Evolutionary conservation across 1,140 invertebrate species (phyloP), one percentile per base, ranked within the genome.

Genomic region (Pseudomyrmex pallidus): DNA sequence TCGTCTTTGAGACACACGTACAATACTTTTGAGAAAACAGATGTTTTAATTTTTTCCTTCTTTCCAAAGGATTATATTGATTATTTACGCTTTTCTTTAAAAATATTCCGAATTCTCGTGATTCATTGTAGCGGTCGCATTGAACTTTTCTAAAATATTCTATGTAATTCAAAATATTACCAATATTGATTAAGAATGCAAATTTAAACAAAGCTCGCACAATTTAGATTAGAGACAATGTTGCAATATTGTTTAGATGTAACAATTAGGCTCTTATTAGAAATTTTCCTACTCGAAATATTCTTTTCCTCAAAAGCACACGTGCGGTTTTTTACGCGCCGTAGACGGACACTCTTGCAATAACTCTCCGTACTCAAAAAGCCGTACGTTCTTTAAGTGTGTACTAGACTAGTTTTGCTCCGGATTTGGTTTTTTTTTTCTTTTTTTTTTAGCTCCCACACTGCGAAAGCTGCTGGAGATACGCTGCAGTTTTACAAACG

Each of bases 381-480:
- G 87, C 87, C 74, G 59, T 85, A 88, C 76, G 73, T 77, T 84
- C 80, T 82, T 77, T 82, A 85, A 88, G 80, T 82, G 84, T 84
- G 62, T 20, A 56, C 84, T 89, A 89, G 63, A 88, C 84, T 89
- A 89, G 84, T 82, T 82, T 88, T 78, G 73, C 84, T 78, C 84
- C 72, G 82, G 80, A 83, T 89, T 83, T 63, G 64, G 57, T 82
- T 80, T 72, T 62, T 10, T 50, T 82, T 80, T 72, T 62, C n/a
- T 10, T 50, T 13, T 12, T 35, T 56, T 66, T 67, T 90, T 90
- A 82, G 87, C 85, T 90, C 85, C 86, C 83, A 90, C 83, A 87
- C 74, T 91, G 90, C 91, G 85, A 92, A 91, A 91, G 88, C 90
- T 87, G 84, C 86, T 89, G 89, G 84, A 89, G 90, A 90, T 92